phyloP scores from a whole-genome alignment of 2,888 invertebrate genomes.

The Campoletis raptor region DNA sequence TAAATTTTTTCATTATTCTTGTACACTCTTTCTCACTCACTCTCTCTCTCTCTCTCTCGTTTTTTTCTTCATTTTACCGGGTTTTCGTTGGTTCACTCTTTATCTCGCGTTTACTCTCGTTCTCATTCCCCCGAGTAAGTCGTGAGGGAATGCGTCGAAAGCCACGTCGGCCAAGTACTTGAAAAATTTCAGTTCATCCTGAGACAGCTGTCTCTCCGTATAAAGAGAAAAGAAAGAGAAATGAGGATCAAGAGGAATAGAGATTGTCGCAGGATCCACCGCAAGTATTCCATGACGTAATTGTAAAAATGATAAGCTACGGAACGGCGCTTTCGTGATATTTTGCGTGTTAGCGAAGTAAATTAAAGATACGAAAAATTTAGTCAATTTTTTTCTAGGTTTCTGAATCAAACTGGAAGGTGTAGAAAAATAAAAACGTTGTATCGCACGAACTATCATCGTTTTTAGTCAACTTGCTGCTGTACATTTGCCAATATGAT shows the following conservation, averaged over 20 bases:
- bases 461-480: neutral
- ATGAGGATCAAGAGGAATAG: constrained; percentile 31
- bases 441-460: too few relatives aligned
- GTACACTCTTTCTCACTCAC: neutral
- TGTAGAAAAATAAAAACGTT: too few relatives aligned
- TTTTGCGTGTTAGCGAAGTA: neutral
- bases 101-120: neutral
- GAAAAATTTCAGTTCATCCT: constrained; percentile 40
- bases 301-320: constrained; percentile 7
- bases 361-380: neutral
- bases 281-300: constrained; percentile 7
- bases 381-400: neutral
- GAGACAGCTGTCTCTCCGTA: constrained; percentile 24
- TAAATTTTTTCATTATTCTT: constrained; percentile 36
- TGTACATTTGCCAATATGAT: neutral
- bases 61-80: neutral
- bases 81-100: constrained; percentile 23
- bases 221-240: constrained; percentile 22
- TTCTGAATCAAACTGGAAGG: too few relatives aligned
- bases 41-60: constrained; percentile 9
- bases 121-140: neutral
- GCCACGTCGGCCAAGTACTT: constrained; percentile 20
- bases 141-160: constrained; percentile 7
- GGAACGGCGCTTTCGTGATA: neutral
- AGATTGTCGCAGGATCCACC: constrained; percentile 2